phyloP scores from a whole-genome alignment of 1,140 invertebrate genomes.

The Antheraea mylitta region DNA sequence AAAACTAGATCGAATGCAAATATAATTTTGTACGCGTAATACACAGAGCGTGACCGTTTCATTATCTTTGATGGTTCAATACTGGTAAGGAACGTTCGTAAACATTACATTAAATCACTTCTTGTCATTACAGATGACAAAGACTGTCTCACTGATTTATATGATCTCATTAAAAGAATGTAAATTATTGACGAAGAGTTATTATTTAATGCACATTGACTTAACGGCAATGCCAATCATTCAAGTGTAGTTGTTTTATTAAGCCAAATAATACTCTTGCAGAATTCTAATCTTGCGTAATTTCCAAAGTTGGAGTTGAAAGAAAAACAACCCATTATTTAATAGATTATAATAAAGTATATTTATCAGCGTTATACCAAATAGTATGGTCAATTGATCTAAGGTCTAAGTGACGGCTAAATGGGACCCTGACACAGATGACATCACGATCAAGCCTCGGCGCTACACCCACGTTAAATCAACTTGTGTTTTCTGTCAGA shows the following conservation, averaged over 20 bases:
- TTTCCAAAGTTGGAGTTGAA: too few species aligned
- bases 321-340: too few species aligned
- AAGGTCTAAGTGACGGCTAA: background rate
- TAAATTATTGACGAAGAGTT: too few species aligned
- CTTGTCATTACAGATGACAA: background rate
- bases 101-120: background rate
- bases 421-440: constrained; percentile 9
- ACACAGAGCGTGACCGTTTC: constrained; percentile 23
- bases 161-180: too few species aligned
- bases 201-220: too few species aligned
- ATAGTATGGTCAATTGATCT: background rate
- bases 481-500: background rate
- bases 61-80: constrained; percentile 20
- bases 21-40: constrained; percentile 16
- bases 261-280: too few species aligned
- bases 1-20: background rate
- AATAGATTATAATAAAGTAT: background rate
- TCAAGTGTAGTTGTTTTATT: too few species aligned
- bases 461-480: background rate
- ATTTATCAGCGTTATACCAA: background rate
- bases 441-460: constrained; percentile 5
- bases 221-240: too few species aligned
- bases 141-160: background rate
- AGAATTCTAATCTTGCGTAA: too few species aligned
- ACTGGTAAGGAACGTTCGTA: background rate